Conservation (phyloP, 2,888 invertebrate genomes). For the Melinopterus prodromus region DNA sequence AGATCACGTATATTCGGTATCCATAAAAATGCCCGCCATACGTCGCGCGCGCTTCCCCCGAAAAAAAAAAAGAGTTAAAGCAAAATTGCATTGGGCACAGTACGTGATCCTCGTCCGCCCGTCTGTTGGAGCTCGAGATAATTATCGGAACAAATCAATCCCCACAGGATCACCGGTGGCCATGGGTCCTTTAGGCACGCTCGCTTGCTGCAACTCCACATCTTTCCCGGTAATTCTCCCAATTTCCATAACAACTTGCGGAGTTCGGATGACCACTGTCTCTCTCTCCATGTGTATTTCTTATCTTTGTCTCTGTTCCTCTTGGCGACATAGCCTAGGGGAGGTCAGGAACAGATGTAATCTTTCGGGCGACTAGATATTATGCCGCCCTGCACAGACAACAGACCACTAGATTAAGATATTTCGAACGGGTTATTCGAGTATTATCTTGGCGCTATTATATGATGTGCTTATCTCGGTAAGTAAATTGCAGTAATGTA, state of each 20-base stretch:
- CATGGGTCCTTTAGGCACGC: not conserved
- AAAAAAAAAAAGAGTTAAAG: slow-evolving; percentile 17
- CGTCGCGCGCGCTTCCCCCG: not conserved
- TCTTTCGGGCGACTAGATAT: not conserved
- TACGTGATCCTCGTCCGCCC: slow-evolving; percentile 30
- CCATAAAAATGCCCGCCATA: slow-evolving; percentile 13
- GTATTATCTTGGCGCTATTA: not conserved
- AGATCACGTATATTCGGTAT: slow-evolving; percentile 24
- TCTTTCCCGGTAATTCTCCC: not conserved
- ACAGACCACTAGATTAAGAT: not conserved
- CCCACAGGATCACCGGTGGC: slow-evolving; percentile 24
- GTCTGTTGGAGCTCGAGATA: slow-evolving; percentile 23
- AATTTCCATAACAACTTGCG: not conserved
- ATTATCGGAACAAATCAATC: slow-evolving; percentile 32
- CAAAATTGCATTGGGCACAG: slow-evolving; percentile 28
- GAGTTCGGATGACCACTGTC: not conserved
- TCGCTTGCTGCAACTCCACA: not conserved
- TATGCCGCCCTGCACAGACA: not conserved
- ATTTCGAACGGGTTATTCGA: not conserved
- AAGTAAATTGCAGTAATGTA: not conserved
- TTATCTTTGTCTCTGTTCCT: not conserved
- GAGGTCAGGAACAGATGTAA: not conserved
- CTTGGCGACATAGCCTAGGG: not conserved
- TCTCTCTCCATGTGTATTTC: not conserved
- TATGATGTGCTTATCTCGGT: not conserved